A percentile compares a stretch with the other conserved stretches of the same genome.
These are phyloP conservation scores for Clivina fossor DNA, from an alignment of 2,888 invertebrate species.

Conservation along the genomic window DNA sequence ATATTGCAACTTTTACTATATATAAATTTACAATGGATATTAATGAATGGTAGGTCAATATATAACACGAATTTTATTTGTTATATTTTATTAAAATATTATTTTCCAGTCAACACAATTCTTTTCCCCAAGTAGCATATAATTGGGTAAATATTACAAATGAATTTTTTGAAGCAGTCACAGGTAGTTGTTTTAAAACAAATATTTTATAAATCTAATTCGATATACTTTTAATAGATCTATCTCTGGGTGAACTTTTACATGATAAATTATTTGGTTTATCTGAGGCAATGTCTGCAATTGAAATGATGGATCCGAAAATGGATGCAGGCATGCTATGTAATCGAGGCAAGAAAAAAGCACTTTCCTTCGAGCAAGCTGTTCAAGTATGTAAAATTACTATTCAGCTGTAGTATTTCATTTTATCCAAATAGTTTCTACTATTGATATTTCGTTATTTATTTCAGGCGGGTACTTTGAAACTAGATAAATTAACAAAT, in stretches of 20 bases:
- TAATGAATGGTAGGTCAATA: conserved; percentile 17
- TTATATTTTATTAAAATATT: neutral
- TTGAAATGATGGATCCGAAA: conserved; percentile 99
- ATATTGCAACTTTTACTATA: too few relatives aligned
- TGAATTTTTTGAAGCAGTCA: conserved; percentile 64
- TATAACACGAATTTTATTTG: neutral
- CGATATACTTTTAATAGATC: conserved; percentile 56
- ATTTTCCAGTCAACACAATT: conserved; percentile 52
- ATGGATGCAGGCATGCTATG: conserved; percentile 99
- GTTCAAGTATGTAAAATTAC: conserved; percentile 62
- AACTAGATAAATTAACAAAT: conserved; percentile 72
- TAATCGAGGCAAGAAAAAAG: conserved; percentile 81
- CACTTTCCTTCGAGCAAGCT: conserved; percentile 84
- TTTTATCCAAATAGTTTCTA: conserved; percentile 1
- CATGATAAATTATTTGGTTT: conserved; percentile 90
- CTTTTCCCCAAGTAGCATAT: conserved; percentile 52
- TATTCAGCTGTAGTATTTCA: neutral
- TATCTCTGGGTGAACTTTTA: conserved; percentile 85
- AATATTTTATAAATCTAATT: conserved; percentile 20
- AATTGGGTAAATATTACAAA: conserved; percentile 64
- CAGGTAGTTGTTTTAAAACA: conserved; percentile 51
- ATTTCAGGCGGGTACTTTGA: conserved; percentile 72
- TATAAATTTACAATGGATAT: too few relatives aligned
- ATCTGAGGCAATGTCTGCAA: conserved; percentile 99
- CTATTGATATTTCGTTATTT: neutral